A percentile compares a stretch with the other conserved stretches of the same genome.
phyloP scores from a whole-genome alignment of 2,113 vertebrate genomes.

The Anhinga rufa region DNA sequence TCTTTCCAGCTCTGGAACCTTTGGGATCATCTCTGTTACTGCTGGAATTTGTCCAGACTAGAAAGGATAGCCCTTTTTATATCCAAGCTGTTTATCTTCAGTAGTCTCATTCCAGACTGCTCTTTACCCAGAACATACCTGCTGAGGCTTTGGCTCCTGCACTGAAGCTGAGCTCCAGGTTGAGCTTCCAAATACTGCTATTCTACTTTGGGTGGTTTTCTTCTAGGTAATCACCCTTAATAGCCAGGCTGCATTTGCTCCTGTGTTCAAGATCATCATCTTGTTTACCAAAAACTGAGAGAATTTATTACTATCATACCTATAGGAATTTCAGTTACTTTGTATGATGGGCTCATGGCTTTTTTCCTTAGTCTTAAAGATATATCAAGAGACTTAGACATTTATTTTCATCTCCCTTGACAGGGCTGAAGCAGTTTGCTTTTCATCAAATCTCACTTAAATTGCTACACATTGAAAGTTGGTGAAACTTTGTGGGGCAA shows the following conservation, averaged over 20 bases:
- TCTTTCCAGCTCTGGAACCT: not conserved
- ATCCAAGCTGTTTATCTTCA: not conserved
- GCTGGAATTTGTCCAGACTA: not conserved
- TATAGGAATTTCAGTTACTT: not conserved
- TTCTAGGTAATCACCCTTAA: not conserved
- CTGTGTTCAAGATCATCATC: not conserved
- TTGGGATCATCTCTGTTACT: not conserved
- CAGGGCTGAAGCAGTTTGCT: not conserved
- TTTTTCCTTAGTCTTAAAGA: not conserved
- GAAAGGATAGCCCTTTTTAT: not conserved
- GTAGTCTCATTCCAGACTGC: not conserved
- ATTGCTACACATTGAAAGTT: not conserved
- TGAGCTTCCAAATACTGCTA: not conserved
- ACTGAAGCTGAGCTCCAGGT: not conserved
- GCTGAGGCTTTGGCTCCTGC: not conserved
- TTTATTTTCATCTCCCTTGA: not conserved
- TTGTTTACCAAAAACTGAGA: not conserved
- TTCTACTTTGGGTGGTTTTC: not conserved
- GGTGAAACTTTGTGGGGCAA: not conserved
- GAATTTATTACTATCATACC: not conserved
- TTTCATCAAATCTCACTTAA: not conserved
- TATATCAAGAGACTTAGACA: not conserved
- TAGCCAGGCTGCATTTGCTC: not conserved
- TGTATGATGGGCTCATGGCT: not conserved
- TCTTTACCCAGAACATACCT: not conserved